Base-by-base conservation (phyloP, 1,140 invertebrate genomes). In the Laupala kohalensis region DNA sequence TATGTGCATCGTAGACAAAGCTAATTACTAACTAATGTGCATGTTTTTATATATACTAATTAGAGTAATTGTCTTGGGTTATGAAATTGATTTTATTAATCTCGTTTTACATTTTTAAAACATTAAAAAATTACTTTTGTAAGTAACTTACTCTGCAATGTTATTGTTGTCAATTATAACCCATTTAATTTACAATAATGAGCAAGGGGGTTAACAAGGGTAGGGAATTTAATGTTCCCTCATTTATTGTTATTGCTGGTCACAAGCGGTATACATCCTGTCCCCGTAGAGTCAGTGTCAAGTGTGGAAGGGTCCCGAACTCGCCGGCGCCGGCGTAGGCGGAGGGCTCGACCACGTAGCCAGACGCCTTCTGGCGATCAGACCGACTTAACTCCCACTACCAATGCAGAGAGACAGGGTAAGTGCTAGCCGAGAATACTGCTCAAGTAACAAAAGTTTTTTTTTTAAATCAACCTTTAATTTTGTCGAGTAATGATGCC, bases 241-340 rank as follows among this genome's bases (percentile, higher is more conserved):
- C 37, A 53, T 53, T 53, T 13, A 13, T 53, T 30, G 65, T 72
- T 72, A 67, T 13, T 72, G 71, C 65, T 83, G 82, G 82, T 83
- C 82, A 83, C 82, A 82, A 81, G 78, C 74, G 80, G 81, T 81
- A 77, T 81, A 72, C 79, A 74, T 81, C 77, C 78, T 68, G 37
- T 73, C 62, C 63, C 37, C 64, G 76, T 84, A 85, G 85, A 86
- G 69, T 85, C 84, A 72, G 81, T 86, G 77, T 86, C 82, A 77
- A 86, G 84, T 77, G 82, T 85, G 81, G 87, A 84, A 78, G 86
- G 83, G 29, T 73, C 73, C 37, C 74, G 71, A 24, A 73, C 70
- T 27, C 72, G 73, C 19, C 72, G 71, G 13, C 69, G 83, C 70
- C 78, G 78, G 66, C 82, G 80, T 74, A 75, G 79, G 74, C 78